Conservation (phyloP, 2,888 invertebrate genomes). For the Ophion ellenae region DNA sequence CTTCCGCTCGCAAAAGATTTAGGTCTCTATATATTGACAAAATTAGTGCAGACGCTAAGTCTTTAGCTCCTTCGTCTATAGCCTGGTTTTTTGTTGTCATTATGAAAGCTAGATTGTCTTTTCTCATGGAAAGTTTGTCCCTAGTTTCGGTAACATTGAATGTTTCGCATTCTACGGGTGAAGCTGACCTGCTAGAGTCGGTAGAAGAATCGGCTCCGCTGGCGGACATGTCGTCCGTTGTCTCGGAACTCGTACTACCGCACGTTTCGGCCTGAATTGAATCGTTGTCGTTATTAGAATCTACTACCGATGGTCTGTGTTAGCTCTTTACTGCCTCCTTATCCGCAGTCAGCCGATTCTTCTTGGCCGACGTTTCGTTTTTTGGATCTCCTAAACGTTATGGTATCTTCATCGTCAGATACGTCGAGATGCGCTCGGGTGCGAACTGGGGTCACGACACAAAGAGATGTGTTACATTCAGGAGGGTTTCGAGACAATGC, state of each 20-base stretch:
- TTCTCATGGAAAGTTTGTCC: slow-evolving; percentile 45
- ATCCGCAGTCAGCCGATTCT: not conserved
- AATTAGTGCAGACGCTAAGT: not conserved
- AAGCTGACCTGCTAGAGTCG: not conserved
- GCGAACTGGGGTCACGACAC: slow-evolving; percentile 8
- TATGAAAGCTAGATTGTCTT: slow-evolving; percentile 47
- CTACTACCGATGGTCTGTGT: not conserved
- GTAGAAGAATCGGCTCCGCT: slow-evolving; percentile 9
- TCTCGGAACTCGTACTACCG: not conserved
- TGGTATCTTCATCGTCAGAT: slow-evolving; percentile 16
- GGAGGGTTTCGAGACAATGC: slow-evolving; percentile 66
- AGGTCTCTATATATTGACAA: not conserved
- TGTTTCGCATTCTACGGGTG: not conserved
- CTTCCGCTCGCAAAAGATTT: not conserved
- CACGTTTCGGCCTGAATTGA: not conserved
- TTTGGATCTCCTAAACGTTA: not conserved
- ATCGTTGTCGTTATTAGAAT: not conserved
- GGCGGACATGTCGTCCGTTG: not conserved
- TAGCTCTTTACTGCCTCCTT: not conserved
- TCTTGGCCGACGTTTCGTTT: slow-evolving; percentile 8
- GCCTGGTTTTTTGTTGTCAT: slow-evolving; percentile 31
- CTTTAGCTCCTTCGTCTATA: slow-evolving; percentile 43
- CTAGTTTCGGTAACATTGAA: slow-evolving; percentile 14
- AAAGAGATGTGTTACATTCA: not conserved
- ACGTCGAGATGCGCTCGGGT: not conserved